phyloP scores from a whole-genome alignment of 2,113 vertebrate genomes.

The Silurus glanis region DNA sequence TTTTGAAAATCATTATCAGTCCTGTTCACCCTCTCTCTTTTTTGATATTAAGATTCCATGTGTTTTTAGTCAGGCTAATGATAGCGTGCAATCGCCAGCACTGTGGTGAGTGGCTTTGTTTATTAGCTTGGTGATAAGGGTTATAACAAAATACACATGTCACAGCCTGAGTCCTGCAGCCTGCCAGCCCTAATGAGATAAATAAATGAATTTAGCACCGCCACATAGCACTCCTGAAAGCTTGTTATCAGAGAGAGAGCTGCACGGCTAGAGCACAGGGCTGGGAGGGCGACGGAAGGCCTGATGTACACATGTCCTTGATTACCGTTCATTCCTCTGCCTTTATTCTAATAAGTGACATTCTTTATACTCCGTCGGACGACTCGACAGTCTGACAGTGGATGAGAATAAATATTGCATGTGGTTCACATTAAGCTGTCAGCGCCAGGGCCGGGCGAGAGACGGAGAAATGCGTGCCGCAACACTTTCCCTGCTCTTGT shows the following conservation, averaged over 20 bases:
- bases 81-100: slow-evolving; percentile 61
- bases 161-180: slow-evolving; percentile 78
- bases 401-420: slow-evolving; percentile 99
- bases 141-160: slow-evolving; percentile 77
- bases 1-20: neutral
- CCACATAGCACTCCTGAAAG: slow-evolving; percentile 89
- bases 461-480: slow-evolving; percentile 86
- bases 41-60: slow-evolving; percentile 55
- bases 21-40: slow-evolving; percentile 28
- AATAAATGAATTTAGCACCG: slow-evolving; percentile 95
- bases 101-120: slow-evolving; percentile 73
- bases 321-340: slow-evolving; percentile 99
- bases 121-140: slow-evolving; percentile 70
- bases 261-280: slow-evolving; percentile 88
- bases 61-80: slow-evolving; percentile 64
- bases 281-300: slow-evolving; percentile 84
- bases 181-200: slow-evolving; percentile 90
- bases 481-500: slow-evolving; percentile 94
- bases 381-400: slow-evolving; percentile 99
- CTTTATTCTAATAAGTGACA: slow-evolving; percentile 99
- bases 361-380: slow-evolving; percentile 98
- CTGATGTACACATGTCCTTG: slow-evolving; percentile 99
- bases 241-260: slow-evolving; percentile 98
- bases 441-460: slow-evolving; percentile 83
- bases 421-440: slow-evolving; percentile 99